Conservation (phyloP, 2,797 vertebrate species). For the Myioborus miniatus region DNA sequence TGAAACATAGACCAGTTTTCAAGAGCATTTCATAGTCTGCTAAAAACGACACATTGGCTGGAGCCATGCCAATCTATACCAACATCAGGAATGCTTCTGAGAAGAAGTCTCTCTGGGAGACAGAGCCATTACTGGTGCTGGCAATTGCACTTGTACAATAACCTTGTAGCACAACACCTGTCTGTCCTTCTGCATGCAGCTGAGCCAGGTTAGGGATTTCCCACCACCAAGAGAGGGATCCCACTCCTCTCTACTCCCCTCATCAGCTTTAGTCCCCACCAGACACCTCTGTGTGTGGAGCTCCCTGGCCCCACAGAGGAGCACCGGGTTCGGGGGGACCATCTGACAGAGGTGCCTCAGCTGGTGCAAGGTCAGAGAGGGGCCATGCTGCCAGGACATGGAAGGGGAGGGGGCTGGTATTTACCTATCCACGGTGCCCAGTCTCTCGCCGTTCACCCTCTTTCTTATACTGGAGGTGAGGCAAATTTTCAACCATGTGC, state of each 20-base stretch:
- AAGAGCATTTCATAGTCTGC: background rate
- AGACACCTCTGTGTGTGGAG: accelerated
- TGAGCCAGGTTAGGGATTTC: background rate
- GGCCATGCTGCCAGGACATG: accelerated
- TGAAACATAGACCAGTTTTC: background rate
- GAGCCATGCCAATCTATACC: background rate
- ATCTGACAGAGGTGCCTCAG: background rate
- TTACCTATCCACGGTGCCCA: background rate
- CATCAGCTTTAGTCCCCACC: background rate
- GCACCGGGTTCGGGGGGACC: accelerated
- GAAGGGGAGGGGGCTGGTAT: background rate
- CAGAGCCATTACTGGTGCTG: background rate
- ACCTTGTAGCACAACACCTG: accelerated
- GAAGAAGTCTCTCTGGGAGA: background rate
- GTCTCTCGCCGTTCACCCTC: background rate
- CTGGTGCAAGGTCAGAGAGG: background rate
- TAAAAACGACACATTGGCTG: background rate
- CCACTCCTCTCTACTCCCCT: background rate
- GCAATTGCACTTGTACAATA: accelerated
- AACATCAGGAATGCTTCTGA: background rate
- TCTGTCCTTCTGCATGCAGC: background rate
- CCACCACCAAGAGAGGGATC: background rate
- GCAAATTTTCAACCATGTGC: background rate
- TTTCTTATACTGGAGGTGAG: background rate
- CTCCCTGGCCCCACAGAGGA: accelerated